A percentile compares a stretch with the other conserved stretches of the same genome.
Conservation (phyloP, 1,140 invertebrate species). For the Carcinoscorpius rotundicauda region DNA sequence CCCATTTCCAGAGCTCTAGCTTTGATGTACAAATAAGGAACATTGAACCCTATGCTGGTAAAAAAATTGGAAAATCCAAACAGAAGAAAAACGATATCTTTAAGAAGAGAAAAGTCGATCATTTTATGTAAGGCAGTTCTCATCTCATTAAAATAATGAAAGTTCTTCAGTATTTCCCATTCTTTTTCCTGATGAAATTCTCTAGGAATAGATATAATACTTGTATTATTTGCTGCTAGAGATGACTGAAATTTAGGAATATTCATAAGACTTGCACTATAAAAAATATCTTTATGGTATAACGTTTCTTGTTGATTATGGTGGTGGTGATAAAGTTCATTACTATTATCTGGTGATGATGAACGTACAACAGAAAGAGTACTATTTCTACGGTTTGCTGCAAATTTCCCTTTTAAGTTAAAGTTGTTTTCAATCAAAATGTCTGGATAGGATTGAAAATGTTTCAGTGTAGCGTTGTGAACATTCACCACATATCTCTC, state of each 20-base stretch:
- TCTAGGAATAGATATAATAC: constrained; percentile 13
- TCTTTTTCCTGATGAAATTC: background rate
- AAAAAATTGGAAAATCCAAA: constrained; percentile 89
- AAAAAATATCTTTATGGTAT: constrained; percentile 70
- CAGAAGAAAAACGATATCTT: constrained; percentile 74
- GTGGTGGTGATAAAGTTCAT: background rate
- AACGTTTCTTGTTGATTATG: constrained; percentile 31
- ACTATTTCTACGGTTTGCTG: no score
- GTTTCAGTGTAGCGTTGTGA: no score
- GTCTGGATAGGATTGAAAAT: no score
- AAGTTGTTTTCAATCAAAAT: no score
- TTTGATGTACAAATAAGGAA: constrained; percentile 77
- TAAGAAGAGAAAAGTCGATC: constrained; percentile 69
- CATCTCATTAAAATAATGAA: constrained; percentile 34
- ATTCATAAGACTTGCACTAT: constrained; percentile 62
- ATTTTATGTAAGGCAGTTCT: constrained; percentile 60
- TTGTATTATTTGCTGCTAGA: constrained; percentile 15
- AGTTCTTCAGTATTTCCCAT: constrained; percentile 18
- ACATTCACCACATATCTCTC: no score
- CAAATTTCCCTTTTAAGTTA: no score
- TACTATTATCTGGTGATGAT: no score
- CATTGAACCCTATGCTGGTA: constrained; percentile 91
- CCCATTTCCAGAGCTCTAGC: constrained; percentile 47
- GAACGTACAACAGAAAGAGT: no score
- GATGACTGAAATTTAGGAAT: constrained; percentile 38